phyloP scores from a whole-genome alignment of 2,888 invertebrate genomes.

The Mylabris sibirica region DNA sequence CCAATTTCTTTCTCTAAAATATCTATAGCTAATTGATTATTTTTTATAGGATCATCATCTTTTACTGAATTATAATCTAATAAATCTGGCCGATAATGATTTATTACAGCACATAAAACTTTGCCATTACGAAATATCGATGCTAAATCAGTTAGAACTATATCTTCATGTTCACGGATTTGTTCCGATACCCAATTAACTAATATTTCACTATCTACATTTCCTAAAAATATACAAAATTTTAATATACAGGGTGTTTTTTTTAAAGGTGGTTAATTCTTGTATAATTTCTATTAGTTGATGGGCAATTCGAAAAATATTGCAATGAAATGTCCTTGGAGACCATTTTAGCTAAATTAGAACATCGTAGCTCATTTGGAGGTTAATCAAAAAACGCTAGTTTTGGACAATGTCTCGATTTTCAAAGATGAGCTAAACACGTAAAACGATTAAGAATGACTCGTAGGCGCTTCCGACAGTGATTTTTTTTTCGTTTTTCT shows the following conservation, averaged over 20 bases:
- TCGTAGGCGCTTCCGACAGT: too few species aligned
- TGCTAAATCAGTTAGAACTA: constrained; percentile 72
- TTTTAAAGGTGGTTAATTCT: too few species aligned
- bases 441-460: too few species aligned
- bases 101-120: constrained; percentile 77
- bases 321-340: too few species aligned
- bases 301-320: too few species aligned
- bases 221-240: constrained; percentile 38
- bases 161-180: constrained; percentile 69
- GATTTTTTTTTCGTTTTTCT: too few species aligned
- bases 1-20: constrained; percentile 86
- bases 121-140: constrained; percentile 74
- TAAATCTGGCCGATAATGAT: constrained; percentile 90
- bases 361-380: too few species aligned
- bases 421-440: too few species aligned
- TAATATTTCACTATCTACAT: constrained; percentile 73
- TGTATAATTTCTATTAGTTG: too few species aligned
- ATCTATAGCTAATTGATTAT: constrained; percentile 86
- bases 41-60: constrained; percentile 70
- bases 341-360: too few species aligned
- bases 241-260: background rate
- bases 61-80: constrained; percentile 76
- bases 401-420: too few species aligned
- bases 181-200: constrained; percentile 81
- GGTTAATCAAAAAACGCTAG: too few species aligned